Base-by-base conservation (phyloP, 2,888 invertebrate species). In the Gortyna flavago region DNA sequence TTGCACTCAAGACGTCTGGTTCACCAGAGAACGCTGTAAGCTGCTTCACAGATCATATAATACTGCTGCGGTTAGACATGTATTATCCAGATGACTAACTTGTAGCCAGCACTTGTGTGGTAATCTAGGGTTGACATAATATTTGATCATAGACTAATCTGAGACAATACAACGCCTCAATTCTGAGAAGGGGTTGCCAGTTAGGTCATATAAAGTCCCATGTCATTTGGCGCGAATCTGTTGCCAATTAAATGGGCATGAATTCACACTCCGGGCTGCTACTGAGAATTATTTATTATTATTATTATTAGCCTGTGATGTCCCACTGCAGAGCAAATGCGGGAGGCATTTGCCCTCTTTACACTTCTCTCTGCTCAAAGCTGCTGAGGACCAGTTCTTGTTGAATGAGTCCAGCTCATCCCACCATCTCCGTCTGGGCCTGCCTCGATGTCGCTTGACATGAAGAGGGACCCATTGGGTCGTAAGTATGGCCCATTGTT, bases 1-100 rank as follows among this genome's bases (percentile, higher is more conserved):
- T 71, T 54, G 72, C 72, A 80, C 62, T 80, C 51, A 62, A 80
- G 41, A 80, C 29, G 51, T 71, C 62, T 71, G 44, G 51, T 44
- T 35, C 71, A 54, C n/a, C 32, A 41, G n/a, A 25, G 44, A 32
- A 54, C 35, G 25, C 35, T 44, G 18, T 70, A 54, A 62, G 35
- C 72, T n/a, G n/a, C n/a, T n/a, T n/a, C n/a, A n/a, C n/a, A n/a
- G n/a, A n/a, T n/a, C n/a, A n/a, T n/a, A n/a, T n/a, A n/a, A n/a
- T n/a, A n/a, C n/a, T n/a, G n/a, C n/a, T 71, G 51, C 35, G 18
- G 72, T 35, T 35, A 71, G 62, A 54, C 25, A n/a, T 0, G 51
- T 32, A 70, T 35, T 25, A 54, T 32, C 35, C 25, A 44, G 61
- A 62, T 62, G 13, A 16, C 11, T 29, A 44, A 78, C 32, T 54